Evolutionary conservation across 2,113 vertebrate species (phyloP).

Genomic region (Myrmecobius fasciatus): DNA sequence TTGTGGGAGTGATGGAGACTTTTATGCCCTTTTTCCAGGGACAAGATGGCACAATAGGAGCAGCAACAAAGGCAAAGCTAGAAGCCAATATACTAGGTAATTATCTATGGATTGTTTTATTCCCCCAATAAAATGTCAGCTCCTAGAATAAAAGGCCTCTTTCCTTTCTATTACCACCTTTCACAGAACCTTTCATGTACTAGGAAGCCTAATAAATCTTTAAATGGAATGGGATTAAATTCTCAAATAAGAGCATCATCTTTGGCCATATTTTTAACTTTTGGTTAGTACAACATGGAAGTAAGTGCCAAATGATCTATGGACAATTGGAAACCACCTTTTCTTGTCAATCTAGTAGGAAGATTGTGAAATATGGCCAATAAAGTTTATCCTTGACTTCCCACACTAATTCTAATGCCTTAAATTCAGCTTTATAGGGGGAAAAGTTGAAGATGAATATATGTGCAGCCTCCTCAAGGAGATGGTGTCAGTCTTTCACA

Average conservation of each 20-base stretch:
- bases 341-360: slow-evolving; percentile 23
- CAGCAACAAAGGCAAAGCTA: background rate
- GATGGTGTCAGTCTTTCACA: background rate
- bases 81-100: background rate
- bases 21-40: background rate
- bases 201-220: background rate
- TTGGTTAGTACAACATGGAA: slow-evolving; percentile 41
- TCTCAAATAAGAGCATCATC: background rate
- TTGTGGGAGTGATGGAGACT: background rate
- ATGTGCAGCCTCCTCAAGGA: background rate
- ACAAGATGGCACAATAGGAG: background rate
- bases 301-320: slow-evolving; percentile 1
- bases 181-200: background rate
- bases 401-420: background rate
- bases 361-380: slow-evolving; percentile 38
- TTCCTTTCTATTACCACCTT: background rate
- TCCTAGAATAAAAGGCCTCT: background rate
- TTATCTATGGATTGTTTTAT: background rate
- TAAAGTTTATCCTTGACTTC: slow-evolving; percentile 44
- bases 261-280: slow-evolving; percentile 27
- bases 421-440: background rate
- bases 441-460: slow-evolving; percentile 8
- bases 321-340: slow-evolving; percentile 28
- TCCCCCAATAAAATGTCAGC: background rate
- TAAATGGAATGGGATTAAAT: background rate